Evolutionary conservation across 2,113 vertebrate species (phyloP).

Genomic region (Stegastes partitus): DNA sequence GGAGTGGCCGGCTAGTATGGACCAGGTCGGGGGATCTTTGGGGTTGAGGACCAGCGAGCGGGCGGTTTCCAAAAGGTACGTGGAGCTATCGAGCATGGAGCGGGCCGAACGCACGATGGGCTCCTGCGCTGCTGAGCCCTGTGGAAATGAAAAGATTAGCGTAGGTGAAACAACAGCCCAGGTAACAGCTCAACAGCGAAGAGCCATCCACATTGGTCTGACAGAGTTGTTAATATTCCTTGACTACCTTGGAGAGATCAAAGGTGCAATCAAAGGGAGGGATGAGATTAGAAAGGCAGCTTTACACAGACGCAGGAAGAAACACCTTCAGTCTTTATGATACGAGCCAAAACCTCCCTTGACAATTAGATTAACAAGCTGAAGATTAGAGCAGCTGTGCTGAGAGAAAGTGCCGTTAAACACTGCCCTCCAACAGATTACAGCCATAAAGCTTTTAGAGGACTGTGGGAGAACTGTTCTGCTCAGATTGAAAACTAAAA

Average conservation of each 20-base stretch:
- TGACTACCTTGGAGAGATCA: slow-evolving; percentile 70
- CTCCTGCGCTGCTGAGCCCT: slow-evolving; percentile 96
- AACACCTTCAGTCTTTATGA: slow-evolving; percentile 77
- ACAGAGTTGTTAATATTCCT: slow-evolving; percentile 65
- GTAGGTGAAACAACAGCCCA: slow-evolving; percentile 40
- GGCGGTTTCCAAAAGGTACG: slow-evolving; percentile 92
- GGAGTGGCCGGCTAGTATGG: slow-evolving; percentile 96
- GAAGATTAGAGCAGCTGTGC: slow-evolving; percentile 75
- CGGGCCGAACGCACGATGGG: slow-evolving; percentile 95
- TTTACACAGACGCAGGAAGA: slow-evolving; percentile 68
- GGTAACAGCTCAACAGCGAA: slow-evolving; percentile 39
- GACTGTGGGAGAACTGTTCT: slow-evolving; percentile 50
- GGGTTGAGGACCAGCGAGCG: slow-evolving; percentile 97
- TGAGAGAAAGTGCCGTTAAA: slow-evolving; percentile 67
- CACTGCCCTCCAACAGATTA: slow-evolving; percentile 75
- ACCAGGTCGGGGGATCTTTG: slow-evolving; percentile 98
- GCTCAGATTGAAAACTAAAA: slow-evolving; percentile 65
- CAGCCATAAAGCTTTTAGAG: slow-evolving; percentile 75
- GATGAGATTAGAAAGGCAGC: slow-evolving; percentile 72
- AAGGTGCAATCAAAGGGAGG: slow-evolving; percentile 61
- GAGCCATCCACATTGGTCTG: slow-evolving; percentile 25
- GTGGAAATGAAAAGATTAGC: slow-evolving; percentile 40
- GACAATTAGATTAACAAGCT: slow-evolving; percentile 79
- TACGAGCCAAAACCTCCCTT: slow-evolving; percentile 62
- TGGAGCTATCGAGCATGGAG: slow-evolving; percentile 97